Evolutionary conservation across 2,797 vertebrate genomes (phyloP).

Genomic region (Danionella dracula): DNA sequence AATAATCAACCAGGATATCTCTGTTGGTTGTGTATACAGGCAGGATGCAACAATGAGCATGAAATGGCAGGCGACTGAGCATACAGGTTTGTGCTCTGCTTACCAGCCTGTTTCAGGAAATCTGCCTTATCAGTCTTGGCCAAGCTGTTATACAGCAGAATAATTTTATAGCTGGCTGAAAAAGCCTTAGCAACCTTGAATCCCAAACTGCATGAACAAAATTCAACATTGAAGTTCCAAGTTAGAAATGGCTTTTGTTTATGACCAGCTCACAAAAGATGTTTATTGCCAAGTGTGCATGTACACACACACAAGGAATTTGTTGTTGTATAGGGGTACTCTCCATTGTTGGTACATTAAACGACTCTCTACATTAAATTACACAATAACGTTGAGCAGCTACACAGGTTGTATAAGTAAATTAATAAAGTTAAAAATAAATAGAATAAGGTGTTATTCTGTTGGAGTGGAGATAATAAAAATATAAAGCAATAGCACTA

Average conservation of each 20-base stretch:
- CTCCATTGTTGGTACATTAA: conserved; percentile 14
- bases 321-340: too few species aligned
- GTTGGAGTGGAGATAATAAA: too few species aligned
- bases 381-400: too few species aligned
- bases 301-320: too few species aligned
- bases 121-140: conserved; percentile 28
- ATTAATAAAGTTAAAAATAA: too few species aligned
- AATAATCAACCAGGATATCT: conserved; percentile 8
- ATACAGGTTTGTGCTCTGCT: conserved; percentile 16
- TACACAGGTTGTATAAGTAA: too few species aligned
- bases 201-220: conserved; percentile 26
- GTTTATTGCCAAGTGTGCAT: too few species aligned
- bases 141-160: conserved; percentile 31
- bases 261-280: conserved; percentile 19
- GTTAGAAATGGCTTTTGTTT: conserved; percentile 40
- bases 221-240: conserved; percentile 36
- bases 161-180: conserved; percentile 32
- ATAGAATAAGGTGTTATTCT: conserved; percentile 10
- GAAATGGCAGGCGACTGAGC: not conserved
- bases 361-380: too few species aligned
- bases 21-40: conserved; percentile 7
- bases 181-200: conserved; percentile 20
- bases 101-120: conserved; percentile 22
- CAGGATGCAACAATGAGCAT: not conserved
- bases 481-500: too few species aligned